Evolutionary conservation across 2,888 invertebrate genomes (phyloP), one percentile per base, ranked within the genome.

Genomic region (Ashinkailepas kermadecensis): DNA sequence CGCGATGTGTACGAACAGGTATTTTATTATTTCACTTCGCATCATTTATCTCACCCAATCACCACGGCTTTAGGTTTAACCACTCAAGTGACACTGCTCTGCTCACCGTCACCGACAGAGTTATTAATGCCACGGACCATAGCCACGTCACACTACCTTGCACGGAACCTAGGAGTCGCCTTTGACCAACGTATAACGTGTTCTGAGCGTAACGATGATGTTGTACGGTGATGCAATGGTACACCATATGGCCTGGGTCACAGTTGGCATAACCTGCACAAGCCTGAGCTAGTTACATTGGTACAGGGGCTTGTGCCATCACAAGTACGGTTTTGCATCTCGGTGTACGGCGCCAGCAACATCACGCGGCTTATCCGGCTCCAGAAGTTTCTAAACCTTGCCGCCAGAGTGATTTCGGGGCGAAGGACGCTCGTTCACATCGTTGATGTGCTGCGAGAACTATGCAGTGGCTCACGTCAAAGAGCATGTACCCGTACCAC

Each of bases 1-100:
- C 23, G 23, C 25, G 67, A 23, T 11, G 67, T 25, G 21, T 67
- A 12, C 67, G 67, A 23, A 21, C 67, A 67, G 12, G 23, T 67
- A 10, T 67, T 13, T 23, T 2, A 67, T 25, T 25, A 23, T 25
- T 67, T 67, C 11, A 67, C 23, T 11, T 12, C 25, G 6, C 67
- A 67, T 25, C 23, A 23, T 10, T 12, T 67, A 25, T 67, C 23
- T 67, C 67, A 13, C 25, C 67, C 3, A 67, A 67, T 21, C 67
- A 67, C 23, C 67, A 67, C 13, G 67, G 67, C 67, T 67, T 67
- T 67, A 67, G 67, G n/a, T 23, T 21, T 12, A 67, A 67, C n/a
- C 67, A 67, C 67, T 7, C 67, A 25, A 25, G 12, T 21, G 67
- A 67, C 23, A 9, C 23, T 11, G 25, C 23, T 23, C 67, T 12